phyloP scores from a whole-genome alignment of 2,888 invertebrate genomes.

The Scelioninae gen. 1 region DNA sequence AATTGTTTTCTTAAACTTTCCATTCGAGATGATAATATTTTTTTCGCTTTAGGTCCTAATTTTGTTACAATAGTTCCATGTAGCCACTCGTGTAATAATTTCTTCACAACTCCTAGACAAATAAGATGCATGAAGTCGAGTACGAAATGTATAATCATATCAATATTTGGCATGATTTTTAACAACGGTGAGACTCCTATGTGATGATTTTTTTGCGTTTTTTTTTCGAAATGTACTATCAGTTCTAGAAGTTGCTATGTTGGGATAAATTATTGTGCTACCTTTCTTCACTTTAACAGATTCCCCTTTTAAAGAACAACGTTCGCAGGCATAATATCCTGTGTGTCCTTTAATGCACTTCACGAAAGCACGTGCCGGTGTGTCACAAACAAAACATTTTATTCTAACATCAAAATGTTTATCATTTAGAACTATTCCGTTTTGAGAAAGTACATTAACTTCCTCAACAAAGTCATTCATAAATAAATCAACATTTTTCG shows the following conservation, averaged over 20 bases:
- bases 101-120: conserved; percentile 6
- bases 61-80: not conserved
- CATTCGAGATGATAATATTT: not conserved
- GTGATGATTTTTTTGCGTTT: conserved; percentile 11
- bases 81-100: conserved; percentile 17
- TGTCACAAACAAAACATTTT: conserved; percentile 67
- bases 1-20: not conserved
- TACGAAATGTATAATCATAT: not conserved
- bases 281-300: conserved; percentile 8
- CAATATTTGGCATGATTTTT: not conserved
- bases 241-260: conserved; percentile 42
- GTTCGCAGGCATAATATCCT: conserved; percentile 68
- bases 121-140: conserved; percentile 12
- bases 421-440: conserved; percentile 47
- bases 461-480: conserved; percentile 60
- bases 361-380: conserved; percentile 64
- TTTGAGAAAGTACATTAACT: conserved; percentile 52
- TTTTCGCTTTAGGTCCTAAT: not conserved
- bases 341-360: conserved; percentile 69
- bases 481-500: conserved; percentile 43
- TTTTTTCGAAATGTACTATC: conserved; percentile 18
- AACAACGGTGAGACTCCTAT: not conserved
- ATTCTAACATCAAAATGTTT: conserved; percentile 44
- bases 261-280: no score
- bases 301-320: conserved; percentile 58